These are phyloP conservation scores for Clarias batrachus DNA, from an alignment of 2,113 vertebrate genomes.

Conservation along the genomic window DNA sequence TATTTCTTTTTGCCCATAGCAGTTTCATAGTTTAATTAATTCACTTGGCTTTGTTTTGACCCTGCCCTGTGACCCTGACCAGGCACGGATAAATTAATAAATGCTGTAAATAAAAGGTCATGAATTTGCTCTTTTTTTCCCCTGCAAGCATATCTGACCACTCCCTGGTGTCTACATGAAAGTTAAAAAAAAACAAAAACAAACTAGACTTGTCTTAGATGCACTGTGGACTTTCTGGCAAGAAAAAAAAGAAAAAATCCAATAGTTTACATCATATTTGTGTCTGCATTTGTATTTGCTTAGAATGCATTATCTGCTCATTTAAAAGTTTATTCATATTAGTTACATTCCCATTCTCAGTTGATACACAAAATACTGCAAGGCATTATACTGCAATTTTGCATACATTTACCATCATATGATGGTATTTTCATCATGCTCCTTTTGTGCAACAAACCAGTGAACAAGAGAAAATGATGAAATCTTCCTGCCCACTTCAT, in stretches of 20 bases:
- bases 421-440: neutral
- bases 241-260: neutral
- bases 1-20: neutral
- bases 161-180: neutral
- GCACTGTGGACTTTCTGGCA: neutral
- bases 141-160: neutral
- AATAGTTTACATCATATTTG: neutral
- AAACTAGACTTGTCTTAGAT: neutral
- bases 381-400: neutral
- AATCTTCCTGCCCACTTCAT: constrained; percentile 4
- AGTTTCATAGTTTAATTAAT: neutral
- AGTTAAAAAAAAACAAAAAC: neutral
- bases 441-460: neutral
- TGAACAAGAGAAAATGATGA: constrained; percentile 2
- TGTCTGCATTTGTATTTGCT: neutral
- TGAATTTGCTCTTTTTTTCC: neutral
- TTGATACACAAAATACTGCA: too few species aligned
- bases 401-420: neutral
- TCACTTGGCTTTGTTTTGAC: neutral
- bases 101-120: neutral
- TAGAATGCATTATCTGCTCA: neutral
- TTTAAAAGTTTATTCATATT: constrained; percentile 8
- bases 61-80: neutral
- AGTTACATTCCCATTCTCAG: neutral
- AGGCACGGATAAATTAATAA: neutral